phyloP scores from a whole-genome alignment of 1,140 invertebrate species.

The Listronotus oregonensis region DNA sequence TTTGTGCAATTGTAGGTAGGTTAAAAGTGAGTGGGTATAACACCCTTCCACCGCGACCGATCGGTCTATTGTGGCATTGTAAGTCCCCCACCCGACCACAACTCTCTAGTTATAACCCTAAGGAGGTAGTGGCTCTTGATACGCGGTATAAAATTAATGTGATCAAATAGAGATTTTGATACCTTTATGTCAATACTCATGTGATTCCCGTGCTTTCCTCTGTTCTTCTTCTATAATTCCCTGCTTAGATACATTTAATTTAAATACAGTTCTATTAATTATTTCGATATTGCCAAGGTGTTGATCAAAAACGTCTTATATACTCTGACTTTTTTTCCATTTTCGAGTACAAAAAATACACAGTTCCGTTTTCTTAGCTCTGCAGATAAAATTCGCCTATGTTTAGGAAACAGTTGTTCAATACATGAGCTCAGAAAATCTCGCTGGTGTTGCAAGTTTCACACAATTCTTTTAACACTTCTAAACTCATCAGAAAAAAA shows the following conservation, averaged over 20 bases:
- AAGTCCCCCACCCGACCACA: constrained; percentile 48
- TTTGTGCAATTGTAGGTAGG: constrained; percentile 47
- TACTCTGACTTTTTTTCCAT: constrained; percentile 1
- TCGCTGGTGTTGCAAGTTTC: background rate
- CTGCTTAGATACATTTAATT: background rate
- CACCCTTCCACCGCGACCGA: too few species aligned
- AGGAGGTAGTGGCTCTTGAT: constrained; percentile 9
- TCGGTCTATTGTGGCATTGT: too few species aligned
- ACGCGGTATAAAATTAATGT: constrained; percentile 49
- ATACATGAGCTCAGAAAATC: constrained; percentile 1
- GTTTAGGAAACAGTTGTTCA: constrained; percentile 1
- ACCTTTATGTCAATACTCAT: constrained; percentile 32
- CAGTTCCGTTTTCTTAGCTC: background rate
- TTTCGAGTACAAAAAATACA: background rate
- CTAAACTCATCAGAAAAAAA: background rate
- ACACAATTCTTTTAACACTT: background rate
- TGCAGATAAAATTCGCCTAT: background rate
- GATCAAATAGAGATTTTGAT: constrained; percentile 30
- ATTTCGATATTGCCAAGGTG: background rate
- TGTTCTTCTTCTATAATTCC: constrained; percentile 19
- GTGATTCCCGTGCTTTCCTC: constrained; percentile 39
- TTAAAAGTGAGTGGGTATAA: too few species aligned
- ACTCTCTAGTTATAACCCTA: constrained; percentile 42
- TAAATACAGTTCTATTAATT: background rate
- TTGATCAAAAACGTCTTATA: constrained; percentile 4